These are phyloP conservation scores for Peromyscus leucopus DNA, from an alignment of 2,113 vertebrate genomes.

Conservation along the genomic window DNA sequence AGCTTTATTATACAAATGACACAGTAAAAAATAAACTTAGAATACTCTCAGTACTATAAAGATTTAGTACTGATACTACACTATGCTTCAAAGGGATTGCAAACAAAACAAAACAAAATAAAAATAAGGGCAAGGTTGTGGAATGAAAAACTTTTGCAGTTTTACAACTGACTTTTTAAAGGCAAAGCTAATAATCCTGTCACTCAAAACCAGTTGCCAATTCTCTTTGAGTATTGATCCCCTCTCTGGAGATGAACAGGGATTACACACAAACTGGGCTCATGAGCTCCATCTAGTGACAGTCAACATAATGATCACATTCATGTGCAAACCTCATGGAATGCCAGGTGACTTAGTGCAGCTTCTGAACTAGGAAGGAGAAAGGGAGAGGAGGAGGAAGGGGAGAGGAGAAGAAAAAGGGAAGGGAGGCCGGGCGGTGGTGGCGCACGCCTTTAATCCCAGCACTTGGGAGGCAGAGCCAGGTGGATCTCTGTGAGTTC, in stretches of 20 bases:
- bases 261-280: conserved; percentile 13
- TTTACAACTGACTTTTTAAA: conserved; percentile 36
- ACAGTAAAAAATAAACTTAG: conserved; percentile 39
- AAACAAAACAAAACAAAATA: background rate
- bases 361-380: background rate
- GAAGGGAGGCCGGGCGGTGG: too few species aligned
- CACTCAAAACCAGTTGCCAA: background rate
- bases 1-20: conserved; percentile 24
- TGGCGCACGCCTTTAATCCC: too few species aligned
- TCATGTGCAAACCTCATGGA: conserved; percentile 16
- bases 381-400: background rate
- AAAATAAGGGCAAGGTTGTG: background rate
- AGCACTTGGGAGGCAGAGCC: too few species aligned
- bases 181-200: conserved; percentile 14
- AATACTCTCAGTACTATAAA: background rate
- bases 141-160: conserved; percentile 36
- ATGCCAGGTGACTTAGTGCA: background rate
- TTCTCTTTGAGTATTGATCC: background rate
- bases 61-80: conserved; percentile 36
- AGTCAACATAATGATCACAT: background rate
- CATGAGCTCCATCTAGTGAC: conserved; percentile 62
- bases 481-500: too few species aligned
- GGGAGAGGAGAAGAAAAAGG: background rate
- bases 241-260: conserved; percentile 30
- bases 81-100: background rate